phyloP scores from a whole-genome alignment of 2,888 invertebrate species.

The Phyllotreta cruciferae region DNA sequence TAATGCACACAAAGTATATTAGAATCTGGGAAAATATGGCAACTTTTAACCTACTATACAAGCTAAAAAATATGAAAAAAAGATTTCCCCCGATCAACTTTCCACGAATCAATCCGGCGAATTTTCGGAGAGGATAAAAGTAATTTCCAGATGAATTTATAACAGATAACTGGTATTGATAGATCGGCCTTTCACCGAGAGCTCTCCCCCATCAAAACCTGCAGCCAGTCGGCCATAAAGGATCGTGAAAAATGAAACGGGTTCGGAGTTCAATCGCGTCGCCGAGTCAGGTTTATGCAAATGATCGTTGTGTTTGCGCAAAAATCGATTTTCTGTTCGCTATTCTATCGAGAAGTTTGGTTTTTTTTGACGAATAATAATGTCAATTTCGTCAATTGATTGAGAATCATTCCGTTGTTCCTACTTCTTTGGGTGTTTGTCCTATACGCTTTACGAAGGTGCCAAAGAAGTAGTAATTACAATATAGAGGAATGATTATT shows the following conservation, averaged over 20 bases:
- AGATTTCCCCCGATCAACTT: no score
- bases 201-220: constrained; percentile 3
- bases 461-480: no score
- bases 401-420: no score
- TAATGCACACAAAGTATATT: no score
- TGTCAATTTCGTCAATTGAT: no score
- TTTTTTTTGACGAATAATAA: no score
- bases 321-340: constrained; percentile 10
- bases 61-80: no score
- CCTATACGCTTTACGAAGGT: no score
- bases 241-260: constrained; percentile 18
- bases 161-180: no score
- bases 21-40: no score
- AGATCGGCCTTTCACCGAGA: not conserved
- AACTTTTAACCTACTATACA: no score
- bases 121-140: not conserved
- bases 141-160: not conserved
- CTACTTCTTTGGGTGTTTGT: not conserved
- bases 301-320: constrained; percentile 14
- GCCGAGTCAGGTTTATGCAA: constrained; percentile 17
- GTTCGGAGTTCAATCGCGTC: constrained; percentile 17
- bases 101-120: not conserved
- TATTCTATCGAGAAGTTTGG: not conserved
- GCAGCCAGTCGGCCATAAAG: constrained; percentile 8
- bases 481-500: no score